phyloP scores from a whole-genome alignment of 1,140 invertebrate genomes.

The Vollenhovia emeryi region DNA sequence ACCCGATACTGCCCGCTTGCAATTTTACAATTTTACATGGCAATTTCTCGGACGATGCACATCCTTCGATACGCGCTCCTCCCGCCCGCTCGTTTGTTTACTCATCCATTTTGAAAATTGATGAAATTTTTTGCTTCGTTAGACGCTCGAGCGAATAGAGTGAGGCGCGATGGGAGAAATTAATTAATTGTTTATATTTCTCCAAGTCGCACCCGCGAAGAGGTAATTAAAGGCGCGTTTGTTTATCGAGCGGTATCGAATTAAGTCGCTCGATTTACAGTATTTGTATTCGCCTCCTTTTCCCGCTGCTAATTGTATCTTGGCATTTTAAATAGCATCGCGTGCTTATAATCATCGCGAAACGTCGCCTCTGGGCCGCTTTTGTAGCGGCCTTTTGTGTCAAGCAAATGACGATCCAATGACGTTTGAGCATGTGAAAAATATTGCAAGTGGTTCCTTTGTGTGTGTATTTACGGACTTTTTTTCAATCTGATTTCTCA shows the following conservation, averaged over 20 bases:
- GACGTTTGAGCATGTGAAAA: neutral
- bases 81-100: conserved; percentile 17
- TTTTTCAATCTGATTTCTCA: neutral
- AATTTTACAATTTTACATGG: conserved; percentile 53
- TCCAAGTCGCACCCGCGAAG: conserved; percentile 15
- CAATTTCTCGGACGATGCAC: conserved; percentile 47
- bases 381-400: neutral
- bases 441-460: neutral
- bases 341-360: neutral
- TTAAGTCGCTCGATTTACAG: conserved; percentile 23
- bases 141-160: neutral
- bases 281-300: neutral
- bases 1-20: conserved; percentile 23
- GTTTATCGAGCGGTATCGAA: conserved; percentile 14
- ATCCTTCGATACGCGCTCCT: conserved; percentile 33
- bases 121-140: conserved; percentile 46
- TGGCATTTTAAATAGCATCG: neutral
- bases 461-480: neutral
- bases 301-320: conserved; percentile 8
- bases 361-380: neutral
- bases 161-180: conserved; percentile 1
- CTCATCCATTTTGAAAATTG: conserved; percentile 39
- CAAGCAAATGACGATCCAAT: neutral
- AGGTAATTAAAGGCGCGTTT: conserved; percentile 35
- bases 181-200: conserved; percentile 59